Evolutionary conservation across 2,113 vertebrate genomes (phyloP).

Genomic region (Mus spicilegus): DNA sequence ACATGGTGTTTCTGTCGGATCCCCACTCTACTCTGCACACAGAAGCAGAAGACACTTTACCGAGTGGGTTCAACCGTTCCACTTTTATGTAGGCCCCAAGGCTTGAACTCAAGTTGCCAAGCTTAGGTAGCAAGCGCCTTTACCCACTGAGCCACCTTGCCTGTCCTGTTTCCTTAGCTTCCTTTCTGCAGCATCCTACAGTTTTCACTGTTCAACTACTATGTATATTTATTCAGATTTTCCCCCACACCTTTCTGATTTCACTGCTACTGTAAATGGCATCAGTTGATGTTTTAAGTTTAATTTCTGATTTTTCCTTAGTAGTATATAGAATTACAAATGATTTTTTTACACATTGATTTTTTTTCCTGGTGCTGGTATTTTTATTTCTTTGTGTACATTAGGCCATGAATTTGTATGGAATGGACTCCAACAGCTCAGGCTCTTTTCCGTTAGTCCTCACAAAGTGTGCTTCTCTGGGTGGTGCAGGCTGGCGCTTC

Average conservation of each 20-base stretch:
- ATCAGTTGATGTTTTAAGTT: neutral
- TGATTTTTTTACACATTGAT: neutral
- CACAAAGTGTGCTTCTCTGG: no score
- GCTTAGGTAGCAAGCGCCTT: neutral
- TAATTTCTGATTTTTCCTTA: conserved; percentile 23
- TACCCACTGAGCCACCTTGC: neutral
- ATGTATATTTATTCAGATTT: neutral
- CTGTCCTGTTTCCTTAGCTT: neutral
- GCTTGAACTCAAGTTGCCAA: no score
- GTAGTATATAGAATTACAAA: neutral
- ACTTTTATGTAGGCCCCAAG: neutral
- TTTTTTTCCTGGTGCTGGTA: no score
- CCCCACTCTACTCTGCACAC: neutral
- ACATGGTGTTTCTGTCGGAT: neutral
- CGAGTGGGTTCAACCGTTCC: neutral
- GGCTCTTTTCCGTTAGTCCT: no score
- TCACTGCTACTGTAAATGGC: neutral
- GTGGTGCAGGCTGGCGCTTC: no score
- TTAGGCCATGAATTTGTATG: no score
- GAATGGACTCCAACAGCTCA: no score
- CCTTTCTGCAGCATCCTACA: neutral
- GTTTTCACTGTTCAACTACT: neutral
- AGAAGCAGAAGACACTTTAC: no score
- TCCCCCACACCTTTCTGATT: neutral
- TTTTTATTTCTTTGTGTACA: no score